Percentiles rank a stretch among this genome's conserved stretches.
phyloP scores from a whole-genome alignment of 2,113 vertebrate species.

The Triplophysa siluroides region DNA sequence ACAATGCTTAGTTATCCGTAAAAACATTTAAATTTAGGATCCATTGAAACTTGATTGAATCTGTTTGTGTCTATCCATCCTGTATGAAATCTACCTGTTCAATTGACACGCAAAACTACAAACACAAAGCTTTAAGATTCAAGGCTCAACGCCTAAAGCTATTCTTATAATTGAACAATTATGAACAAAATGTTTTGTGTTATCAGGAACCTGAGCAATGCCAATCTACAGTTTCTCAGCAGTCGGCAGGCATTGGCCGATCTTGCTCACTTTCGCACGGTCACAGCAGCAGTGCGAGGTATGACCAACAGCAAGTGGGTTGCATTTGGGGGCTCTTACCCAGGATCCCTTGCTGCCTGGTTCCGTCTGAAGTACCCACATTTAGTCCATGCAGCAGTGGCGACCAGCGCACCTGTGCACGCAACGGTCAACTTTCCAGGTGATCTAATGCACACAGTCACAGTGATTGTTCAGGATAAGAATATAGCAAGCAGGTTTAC shows the following conservation, averaged over 20 bases:
- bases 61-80: too few species aligned
- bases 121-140: too few species aligned
- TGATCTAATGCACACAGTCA: constrained; percentile 30
- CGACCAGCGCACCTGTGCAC: constrained; percentile 66
- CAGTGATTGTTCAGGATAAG: too few species aligned
- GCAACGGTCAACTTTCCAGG: constrained; percentile 72
- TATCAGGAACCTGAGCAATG: constrained; percentile 65
- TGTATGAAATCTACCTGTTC: too few species aligned
- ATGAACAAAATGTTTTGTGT: neutral
- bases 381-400: constrained; percentile 67
- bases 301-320: constrained; percentile 66
- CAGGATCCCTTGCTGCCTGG: constrained; percentile 70
- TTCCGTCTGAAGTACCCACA: constrained; percentile 73
- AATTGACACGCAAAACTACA: too few species aligned
- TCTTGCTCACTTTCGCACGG: constrained; percentile 69
- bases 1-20: too few species aligned
- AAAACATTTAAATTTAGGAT: too few species aligned
- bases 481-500: too few species aligned
- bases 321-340: constrained; percentile 69
- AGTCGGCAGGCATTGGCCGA: constrained; percentile 70
- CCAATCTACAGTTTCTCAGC: constrained; percentile 67
- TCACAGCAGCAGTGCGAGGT: constrained; percentile 40
- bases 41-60: too few species aligned
- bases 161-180: too few species aligned
- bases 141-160: too few species aligned